These are phyloP conservation scores for Pseudonaja textilis DNA, from an alignment of 2,113 vertebrate species.

Conservation along the genomic window DNA sequence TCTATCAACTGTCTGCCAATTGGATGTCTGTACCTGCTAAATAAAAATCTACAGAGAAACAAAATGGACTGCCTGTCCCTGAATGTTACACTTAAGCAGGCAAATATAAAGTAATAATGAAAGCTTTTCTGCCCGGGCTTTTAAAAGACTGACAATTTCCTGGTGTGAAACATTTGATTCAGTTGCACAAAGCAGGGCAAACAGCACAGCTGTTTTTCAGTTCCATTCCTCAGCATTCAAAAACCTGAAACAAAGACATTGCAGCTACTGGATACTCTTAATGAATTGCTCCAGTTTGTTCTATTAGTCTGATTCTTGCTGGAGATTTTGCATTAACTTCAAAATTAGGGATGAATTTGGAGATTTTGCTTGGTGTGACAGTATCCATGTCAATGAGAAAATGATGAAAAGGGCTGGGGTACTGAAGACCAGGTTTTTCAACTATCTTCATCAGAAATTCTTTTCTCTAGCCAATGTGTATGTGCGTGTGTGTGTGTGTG, in stretches of 20 bases:
- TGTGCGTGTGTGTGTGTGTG: no score
- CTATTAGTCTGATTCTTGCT: neutral
- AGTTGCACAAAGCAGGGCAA: neutral
- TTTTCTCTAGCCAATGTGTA: neutral
- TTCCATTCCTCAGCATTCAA: neutral
- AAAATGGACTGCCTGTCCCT: neutral
- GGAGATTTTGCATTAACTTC: neutral
- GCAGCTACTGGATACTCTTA: neutral
- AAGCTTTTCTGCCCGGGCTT: neutral
- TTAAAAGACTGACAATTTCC: neutral
- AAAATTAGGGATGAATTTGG: neutral
- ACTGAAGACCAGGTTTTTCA: neutral
- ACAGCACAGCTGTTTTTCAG: neutral
- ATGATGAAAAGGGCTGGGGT: neutral
- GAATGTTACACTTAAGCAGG: conserved; percentile 10
- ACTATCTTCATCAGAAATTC: neutral
- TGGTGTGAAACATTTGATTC: neutral
- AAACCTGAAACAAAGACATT: neutral
- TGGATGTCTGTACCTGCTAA: neutral
- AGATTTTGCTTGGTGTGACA: neutral
- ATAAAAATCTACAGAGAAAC: conserved; percentile 16
- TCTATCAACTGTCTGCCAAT: conserved; percentile 16
- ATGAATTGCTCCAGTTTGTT: neutral
- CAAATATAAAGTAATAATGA: neutral
- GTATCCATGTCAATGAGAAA: neutral